Evolutionary conservation across 1,140 invertebrate species (phyloP), one percentile per base, ranked within the genome.

Genomic region (Dreissena polymorpha): DNA sequence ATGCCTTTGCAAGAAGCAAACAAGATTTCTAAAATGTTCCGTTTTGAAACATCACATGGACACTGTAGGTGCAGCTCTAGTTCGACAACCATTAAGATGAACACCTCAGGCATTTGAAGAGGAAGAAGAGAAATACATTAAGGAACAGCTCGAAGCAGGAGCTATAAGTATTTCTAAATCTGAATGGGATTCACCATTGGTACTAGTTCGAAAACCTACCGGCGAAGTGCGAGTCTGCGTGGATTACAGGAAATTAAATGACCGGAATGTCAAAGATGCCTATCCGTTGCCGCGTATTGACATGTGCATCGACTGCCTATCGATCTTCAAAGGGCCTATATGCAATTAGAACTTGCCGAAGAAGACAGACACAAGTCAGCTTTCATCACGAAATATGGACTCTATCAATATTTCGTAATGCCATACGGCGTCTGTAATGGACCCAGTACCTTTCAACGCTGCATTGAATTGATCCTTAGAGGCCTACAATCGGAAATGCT

Each of bases 281-380:
- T 64, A 12, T 23, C 50, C 21, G 6, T 5, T 75, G 50, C 73
- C 73, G 6, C 51, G n/a, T 25, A 64, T 39, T 25, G 73, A 75
- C 18, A 39, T 23, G 21, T 75, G 16, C 64, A 14, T 60, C 13
- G 51, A 64, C 18, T 80, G 10, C 39, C 50, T 2, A 12, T 79
- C 29, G 65, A 79, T 50, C 25, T 70, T 2, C 21, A 21, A 14
- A 39, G 18, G 8, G 89, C 84, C 10, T 90, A 81, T 55, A 89
- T 90, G 90, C 93, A 93, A 70, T 78, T 94, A 0, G 67, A 57
- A 49, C 65, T 94, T 10, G 70, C 90, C 18, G 16, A 74, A n/a
- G 79, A 87, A 10, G 89, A 89, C 53, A 86, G 77, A 13, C 71
- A 91, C 60, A 90, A 92, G 68, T 93, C 93, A 1, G 79, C 79